Conservation (phyloP, 2,797 vertebrate species). For the Myripristis jacobus region DNA sequence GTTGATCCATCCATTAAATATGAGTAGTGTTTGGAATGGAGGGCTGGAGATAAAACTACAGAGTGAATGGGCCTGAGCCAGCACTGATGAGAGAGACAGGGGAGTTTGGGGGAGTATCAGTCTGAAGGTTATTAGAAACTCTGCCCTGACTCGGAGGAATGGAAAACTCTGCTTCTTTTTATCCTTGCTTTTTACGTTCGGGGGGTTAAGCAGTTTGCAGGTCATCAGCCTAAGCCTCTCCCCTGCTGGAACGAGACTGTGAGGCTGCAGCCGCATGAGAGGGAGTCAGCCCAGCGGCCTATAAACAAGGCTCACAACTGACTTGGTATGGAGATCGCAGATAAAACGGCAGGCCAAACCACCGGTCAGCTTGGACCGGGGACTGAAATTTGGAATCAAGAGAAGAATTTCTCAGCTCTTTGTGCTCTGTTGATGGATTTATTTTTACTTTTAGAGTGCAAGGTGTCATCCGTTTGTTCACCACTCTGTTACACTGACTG, state of each 20-base stretch:
- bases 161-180: constrained; percentile 48
- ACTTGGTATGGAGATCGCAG: constrained; percentile 22
- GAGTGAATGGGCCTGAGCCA: constrained; percentile 43
- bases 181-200: constrained; percentile 51
- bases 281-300: constrained; percentile 15
- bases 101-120: constrained; percentile 48
- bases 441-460: constrained; percentile 9
- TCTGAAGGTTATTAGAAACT: constrained; percentile 69
- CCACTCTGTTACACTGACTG: constrained; percentile 3
- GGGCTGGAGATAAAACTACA: constrained; percentile 53
- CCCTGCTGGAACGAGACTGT: constrained; percentile 19
- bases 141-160: constrained; percentile 57
- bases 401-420: constrained; percentile 5
- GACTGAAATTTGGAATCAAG: constrained; percentile 27
- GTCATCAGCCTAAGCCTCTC: constrained; percentile 32
- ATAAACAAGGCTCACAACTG: constrained; percentile 42
- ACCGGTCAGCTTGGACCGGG: constrained; percentile 15
- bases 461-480: background rate
- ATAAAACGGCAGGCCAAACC: constrained; percentile 14
- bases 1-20: constrained; percentile 64
- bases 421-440: background rate
- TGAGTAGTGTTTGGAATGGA: constrained; percentile 63
- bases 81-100: constrained; percentile 32
- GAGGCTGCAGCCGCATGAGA: constrained; percentile 22
- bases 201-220: constrained; percentile 39